Percentiles rank a stretch among this genome's conserved stretches.
Conservation (phyloP, 2,888 invertebrate species). For the Plagodis pulveraria region DNA sequence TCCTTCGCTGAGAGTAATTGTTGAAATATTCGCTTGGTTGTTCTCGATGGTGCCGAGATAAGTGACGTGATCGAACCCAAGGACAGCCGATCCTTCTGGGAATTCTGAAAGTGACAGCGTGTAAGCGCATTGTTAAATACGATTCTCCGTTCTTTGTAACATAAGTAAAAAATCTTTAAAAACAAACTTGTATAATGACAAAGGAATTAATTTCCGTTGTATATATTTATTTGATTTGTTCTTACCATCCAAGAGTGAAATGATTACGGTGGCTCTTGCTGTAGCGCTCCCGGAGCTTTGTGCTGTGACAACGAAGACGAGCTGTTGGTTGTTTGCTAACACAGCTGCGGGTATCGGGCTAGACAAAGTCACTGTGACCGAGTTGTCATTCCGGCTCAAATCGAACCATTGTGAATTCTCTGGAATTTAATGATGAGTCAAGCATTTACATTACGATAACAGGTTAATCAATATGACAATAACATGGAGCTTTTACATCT, state of each 20-base stretch:
- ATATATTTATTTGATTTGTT: not conserved
- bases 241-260: slow-evolving; percentile 29
- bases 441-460: too few relatives aligned
- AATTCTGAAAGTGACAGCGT: slow-evolving; percentile 12
- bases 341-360: slow-evolving; percentile 40
- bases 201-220: not conserved
- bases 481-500: not conserved
- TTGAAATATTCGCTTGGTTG: slow-evolving; percentile 27
- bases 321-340: slow-evolving; percentile 35
- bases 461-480: too few relatives aligned
- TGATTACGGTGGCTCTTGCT: slow-evolving; percentile 33
- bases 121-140: too few relatives aligned
- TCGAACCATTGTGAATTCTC: slow-evolving; percentile 23
- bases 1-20: slow-evolving; percentile 43
- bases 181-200: not conserved
- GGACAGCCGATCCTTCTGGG: slow-evolving; percentile 17
- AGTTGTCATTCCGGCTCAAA: slow-evolving; percentile 24
- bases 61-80: slow-evolving; percentile 39
- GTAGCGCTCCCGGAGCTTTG: slow-evolving; percentile 21
- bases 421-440: not conserved
- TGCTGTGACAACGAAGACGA: slow-evolving; percentile 33
- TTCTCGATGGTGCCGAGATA: slow-evolving; percentile 42
- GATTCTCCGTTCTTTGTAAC: too few relatives aligned
- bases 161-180: too few relatives aligned
- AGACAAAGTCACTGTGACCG: slow-evolving; percentile 26